A percentile compares a stretch with the other conserved stretches of the same genome.
Conservation (phyloP, 2,113 vertebrate genomes). For the Vombatus ursinus region DNA sequence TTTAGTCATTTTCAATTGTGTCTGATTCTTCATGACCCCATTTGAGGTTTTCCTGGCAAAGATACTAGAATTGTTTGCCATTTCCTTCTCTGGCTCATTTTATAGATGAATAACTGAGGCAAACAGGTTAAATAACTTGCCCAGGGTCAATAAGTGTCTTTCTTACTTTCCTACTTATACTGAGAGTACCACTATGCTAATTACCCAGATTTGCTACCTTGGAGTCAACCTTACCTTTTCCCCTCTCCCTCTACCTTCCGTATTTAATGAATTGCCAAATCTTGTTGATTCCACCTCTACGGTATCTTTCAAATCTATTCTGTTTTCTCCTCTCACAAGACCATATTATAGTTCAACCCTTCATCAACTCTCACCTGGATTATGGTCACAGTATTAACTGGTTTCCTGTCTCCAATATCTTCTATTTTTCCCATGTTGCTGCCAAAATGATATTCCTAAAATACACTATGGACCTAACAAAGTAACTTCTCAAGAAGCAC, state of each 20-base stretch:
- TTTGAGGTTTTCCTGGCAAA: neutral
- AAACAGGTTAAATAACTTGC: neutral
- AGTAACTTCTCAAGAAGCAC: neutral
- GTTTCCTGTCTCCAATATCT: neutral
- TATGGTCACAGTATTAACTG: neutral
- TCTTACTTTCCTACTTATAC: neutral
- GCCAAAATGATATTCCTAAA: neutral
- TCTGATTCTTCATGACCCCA: neutral
- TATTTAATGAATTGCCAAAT: neutral
- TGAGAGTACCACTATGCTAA: neutral
- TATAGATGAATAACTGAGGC: neutral
- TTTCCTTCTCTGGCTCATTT: neutral
- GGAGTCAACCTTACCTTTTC: neutral
- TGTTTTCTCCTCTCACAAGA: neutral
- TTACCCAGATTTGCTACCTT: neutral
- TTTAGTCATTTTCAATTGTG: neutral
- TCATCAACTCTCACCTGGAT: neutral
- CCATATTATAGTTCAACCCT: neutral
- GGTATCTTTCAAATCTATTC: neutral
- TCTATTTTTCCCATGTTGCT: neutral
- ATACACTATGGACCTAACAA: neutral
- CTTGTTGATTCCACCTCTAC: neutral
- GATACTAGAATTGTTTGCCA: neutral
- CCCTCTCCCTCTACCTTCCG: neutral
- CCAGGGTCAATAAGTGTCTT: neutral